Percentiles rank a stretch among this genome's conserved stretches.
These are phyloP conservation scores for Andrena haemorrhoa DNA, from an alignment of 2,888 invertebrate species.

Conservation along the genomic window DNA sequence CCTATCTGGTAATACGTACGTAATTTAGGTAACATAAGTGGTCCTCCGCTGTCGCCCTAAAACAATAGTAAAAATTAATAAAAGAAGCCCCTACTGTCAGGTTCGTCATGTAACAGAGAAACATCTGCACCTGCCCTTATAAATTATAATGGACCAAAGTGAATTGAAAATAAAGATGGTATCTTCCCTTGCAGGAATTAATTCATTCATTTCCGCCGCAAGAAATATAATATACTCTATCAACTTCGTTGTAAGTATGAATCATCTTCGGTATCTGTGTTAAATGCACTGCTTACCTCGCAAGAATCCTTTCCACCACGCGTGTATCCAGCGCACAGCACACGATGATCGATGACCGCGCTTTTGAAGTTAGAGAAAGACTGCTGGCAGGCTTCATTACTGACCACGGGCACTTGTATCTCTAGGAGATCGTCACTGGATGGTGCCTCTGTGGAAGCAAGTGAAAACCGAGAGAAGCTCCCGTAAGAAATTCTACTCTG, in stretches of 20 bases:
- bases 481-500: too few relatives aligned
- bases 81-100: not conserved
- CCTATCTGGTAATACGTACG: conserved; percentile 87
- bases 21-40: conserved; percentile 88
- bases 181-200: too few relatives aligned
- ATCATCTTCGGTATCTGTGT: not conserved
- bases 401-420: conserved; percentile 90
- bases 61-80: conserved; percentile 39
- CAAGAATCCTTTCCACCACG: conserved; percentile 90
- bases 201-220: too few relatives aligned
- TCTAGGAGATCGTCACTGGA: conserved; percentile 89
- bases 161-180: too few relatives aligned
- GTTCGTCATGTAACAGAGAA: not conserved
- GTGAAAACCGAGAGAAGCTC: not conserved
- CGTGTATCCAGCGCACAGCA: conserved; percentile 90
- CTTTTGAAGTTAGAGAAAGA: conserved; percentile 87
- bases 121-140: not conserved
- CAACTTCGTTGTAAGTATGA: not conserved
- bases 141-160: too few relatives aligned
- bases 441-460: conserved; percentile 87
- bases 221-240: not conserved
- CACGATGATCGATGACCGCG: conserved; percentile 87
- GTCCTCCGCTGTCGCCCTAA: conserved; percentile 92
- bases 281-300: conserved; percentile 85
- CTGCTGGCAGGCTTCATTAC: conserved; percentile 87